Evolutionary conservation across 2,113 vertebrate species (phyloP).

Genomic region (Semnornis frantzii): DNA sequence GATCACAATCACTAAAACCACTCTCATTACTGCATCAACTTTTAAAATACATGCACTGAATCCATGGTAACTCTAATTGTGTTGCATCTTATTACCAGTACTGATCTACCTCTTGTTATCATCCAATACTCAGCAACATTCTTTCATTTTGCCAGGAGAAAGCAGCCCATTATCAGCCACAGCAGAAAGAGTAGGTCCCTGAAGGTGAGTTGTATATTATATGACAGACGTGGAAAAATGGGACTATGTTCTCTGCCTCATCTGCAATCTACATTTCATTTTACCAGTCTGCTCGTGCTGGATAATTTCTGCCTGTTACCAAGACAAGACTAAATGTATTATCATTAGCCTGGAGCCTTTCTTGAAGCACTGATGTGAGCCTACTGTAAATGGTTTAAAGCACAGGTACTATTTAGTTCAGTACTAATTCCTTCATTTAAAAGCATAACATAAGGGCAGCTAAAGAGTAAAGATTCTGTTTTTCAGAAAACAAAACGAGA

Average conservation of each 20-base stretch:
- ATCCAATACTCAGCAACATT: not conserved
- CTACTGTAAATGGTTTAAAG: not conserved
- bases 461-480: not conserved
- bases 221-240: not conserved
- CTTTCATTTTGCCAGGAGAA: not conserved
- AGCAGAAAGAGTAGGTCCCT: not conserved
- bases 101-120: not conserved
- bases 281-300: not conserved
- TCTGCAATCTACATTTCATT: not conserved
- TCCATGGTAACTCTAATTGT: not conserved
- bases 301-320: not conserved
- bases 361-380: not conserved
- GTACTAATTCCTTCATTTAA: not conserved
- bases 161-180: not conserved
- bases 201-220: not conserved
- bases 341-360: not conserved
- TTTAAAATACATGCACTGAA: not conserved
- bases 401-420: not conserved
- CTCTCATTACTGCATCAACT: not conserved
- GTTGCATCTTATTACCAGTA: not conserved
- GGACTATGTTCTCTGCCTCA: not conserved
- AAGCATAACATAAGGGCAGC: not conserved
- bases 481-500: not conserved
- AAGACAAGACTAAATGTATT: not conserved
- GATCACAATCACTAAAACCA: not conserved